Base-by-base conservation (phyloP, 2,797 vertebrate genomes). In the Allobates femoralis region DNA sequence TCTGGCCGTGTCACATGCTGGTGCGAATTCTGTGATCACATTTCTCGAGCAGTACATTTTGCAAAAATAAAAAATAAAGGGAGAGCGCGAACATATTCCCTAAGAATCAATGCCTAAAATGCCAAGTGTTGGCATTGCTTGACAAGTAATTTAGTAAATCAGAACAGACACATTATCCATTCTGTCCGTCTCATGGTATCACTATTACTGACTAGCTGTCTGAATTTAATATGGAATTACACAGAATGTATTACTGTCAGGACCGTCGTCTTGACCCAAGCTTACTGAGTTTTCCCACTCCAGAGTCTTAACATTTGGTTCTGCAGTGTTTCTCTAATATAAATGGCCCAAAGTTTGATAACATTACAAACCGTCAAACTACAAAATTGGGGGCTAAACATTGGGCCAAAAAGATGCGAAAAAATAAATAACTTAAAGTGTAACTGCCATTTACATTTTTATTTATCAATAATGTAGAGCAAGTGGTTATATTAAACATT, bases 81-180 rank as follows among this genome's bases (percentile, higher is more conserved):
- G 21, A 32, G 30, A 55, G 32, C 26, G 37, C 8, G 6, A 30
- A 58, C 11, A n/a, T 79, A 62, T 62, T 34, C 55, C 32, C 12
- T 51, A 74, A 18, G 26, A 74, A 71, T 71, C 21, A 71, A 74
- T 74, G 51, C 81, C 56, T 83, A 26, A 74, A 83, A 73, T 74
- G 53, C 30, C 81, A 71, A 73, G 81, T 56, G 19, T 46, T 73
- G 81, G 74, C 81, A 74, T 26, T 46, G 46, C 23, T 62, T 71
- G 80, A 71, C 80, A 71, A 83, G 67, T 73, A 56, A 83, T 83
- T 73, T 83, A 23, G 53, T 58, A 51, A 73, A 58, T 74, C 53
- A 58, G 53, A 69, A 74, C 32, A 83, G 71, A 41, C 67, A 73
- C 66, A 58, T 53, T 37, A 82, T 71, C 55, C 23, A 73, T 82